phyloP scores from a whole-genome alignment of 1,140 invertebrate species.

The Zaprionus vittiger region DNA sequence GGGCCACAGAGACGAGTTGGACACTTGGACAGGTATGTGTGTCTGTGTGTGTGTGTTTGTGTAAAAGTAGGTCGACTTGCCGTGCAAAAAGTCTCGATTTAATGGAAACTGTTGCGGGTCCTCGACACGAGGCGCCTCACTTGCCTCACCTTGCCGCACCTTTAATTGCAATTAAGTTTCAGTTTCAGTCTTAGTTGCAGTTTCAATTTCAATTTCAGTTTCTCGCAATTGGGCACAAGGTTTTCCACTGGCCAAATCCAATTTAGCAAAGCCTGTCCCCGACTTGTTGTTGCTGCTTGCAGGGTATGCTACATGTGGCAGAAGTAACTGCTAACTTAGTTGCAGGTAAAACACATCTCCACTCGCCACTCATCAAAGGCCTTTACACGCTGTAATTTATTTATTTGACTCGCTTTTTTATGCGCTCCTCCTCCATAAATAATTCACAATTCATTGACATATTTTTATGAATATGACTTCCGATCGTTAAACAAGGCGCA shows the following conservation, averaged over 20 bases:
- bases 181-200: slow-evolving; percentile 61
- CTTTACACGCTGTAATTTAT: slow-evolving; percentile 61
- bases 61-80: slow-evolving; percentile 63
- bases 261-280: slow-evolving; percentile 44
- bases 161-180: slow-evolving; percentile 81
- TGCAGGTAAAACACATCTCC: slow-evolving; percentile 3
- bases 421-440: slow-evolving; percentile 60
- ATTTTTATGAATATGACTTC: slow-evolving; percentile 83
- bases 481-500: slow-evolving; percentile 80
- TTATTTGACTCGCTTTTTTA: slow-evolving; percentile 57
- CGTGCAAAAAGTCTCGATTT: slow-evolving; percentile 59
- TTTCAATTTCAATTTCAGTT: slow-evolving; percentile 47
- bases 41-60: slow-evolving; percentile 34
- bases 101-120: slow-evolving; percentile 71
- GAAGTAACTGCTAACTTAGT: not conserved
- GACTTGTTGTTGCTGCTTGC: not conserved
- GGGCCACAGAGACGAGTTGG: slow-evolving; percentile 28
- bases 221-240: slow-evolving; percentile 67
- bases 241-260: slow-evolving; percentile 66
- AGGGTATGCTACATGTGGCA: not conserved
- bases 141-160: slow-evolving; percentile 37
- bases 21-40: not conserved
- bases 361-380: slow-evolving; percentile 1
- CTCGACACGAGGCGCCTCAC: slow-evolving; percentile 36
- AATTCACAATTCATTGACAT: slow-evolving; percentile 83